phyloP scores from a whole-genome alignment of 2,797 vertebrate genomes.

The Cynopterus sphinx region DNA sequence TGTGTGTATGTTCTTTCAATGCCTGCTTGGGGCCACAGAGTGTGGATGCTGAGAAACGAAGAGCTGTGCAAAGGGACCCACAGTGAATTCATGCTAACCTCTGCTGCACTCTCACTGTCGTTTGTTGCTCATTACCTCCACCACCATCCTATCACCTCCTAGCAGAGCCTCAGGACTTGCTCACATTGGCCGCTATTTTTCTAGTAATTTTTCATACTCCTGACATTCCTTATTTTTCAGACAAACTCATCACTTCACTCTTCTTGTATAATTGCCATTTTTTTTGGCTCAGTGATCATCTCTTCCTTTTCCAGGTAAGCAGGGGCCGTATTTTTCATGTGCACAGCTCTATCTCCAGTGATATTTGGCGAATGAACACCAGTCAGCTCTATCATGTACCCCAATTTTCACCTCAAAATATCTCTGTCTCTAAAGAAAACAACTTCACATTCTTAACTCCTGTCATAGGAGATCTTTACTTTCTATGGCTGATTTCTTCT shows the following conservation, averaged over 20 bases:
- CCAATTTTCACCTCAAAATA: neutral
- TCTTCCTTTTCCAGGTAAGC: neutral
- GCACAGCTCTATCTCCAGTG: neutral
- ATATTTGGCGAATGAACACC: neutral
- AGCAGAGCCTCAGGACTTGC: neutral
- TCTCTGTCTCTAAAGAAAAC: neutral
- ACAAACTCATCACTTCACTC: neutral
- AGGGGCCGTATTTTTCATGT: neutral
- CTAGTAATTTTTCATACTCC: neutral
- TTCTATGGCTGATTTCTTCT: neutral
- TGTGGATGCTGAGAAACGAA: neutral
- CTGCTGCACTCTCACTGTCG: neutral
- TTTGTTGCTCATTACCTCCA: neutral
- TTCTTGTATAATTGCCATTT: neutral
- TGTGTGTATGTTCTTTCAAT: neutral
- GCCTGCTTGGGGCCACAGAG: neutral
- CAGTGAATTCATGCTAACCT: neutral
- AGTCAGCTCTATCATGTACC: neutral
- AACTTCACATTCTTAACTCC: neutral
- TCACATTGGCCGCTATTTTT: neutral
- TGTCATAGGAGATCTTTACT: neutral
- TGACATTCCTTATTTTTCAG: neutral
- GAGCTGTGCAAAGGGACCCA: neutral
- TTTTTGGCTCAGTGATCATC: neutral
- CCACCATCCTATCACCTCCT: neutral